These are phyloP conservation scores for Orius insidiosus DNA, from an alignment of 1,140 invertebrate species.

Conservation along the genomic window DNA sequence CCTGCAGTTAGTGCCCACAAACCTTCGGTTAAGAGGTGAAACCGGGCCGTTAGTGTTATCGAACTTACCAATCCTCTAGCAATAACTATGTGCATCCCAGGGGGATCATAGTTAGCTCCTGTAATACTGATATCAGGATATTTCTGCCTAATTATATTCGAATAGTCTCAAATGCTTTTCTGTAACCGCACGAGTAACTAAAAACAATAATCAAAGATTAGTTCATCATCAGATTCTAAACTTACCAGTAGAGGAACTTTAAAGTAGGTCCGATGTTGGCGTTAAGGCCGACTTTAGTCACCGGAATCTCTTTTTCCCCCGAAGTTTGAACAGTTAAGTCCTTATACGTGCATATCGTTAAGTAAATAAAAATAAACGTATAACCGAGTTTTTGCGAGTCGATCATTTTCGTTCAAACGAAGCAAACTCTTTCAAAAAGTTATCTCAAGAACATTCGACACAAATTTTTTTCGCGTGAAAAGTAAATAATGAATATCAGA, in stretches of 20 bases:
- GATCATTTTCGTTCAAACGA: no score
- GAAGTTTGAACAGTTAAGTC: slow-evolving; percentile 16
- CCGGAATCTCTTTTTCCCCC: slow-evolving; percentile 32
- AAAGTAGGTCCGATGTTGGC: slow-evolving; percentile 47
- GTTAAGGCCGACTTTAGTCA: slow-evolving; percentile 36
- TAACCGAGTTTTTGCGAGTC: slow-evolving; percentile 15
- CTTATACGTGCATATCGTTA: slow-evolving; percentile 13
- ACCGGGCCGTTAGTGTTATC: no score
- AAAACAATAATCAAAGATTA: slow-evolving; percentile 6
- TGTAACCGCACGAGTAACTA: slow-evolving; percentile 72
- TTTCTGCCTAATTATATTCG: slow-evolving; percentile 70
- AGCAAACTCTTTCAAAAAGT: no score
- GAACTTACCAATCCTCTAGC: slow-evolving; percentile 70
- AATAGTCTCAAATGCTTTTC: slow-evolving; percentile 86
- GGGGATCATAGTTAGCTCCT: slow-evolving; percentile 89
- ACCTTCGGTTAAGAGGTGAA: no score
- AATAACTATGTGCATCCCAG: slow-evolving; percentile 58
- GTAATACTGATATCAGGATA: slow-evolving; percentile 83
- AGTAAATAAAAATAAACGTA: slow-evolving; percentile 11
- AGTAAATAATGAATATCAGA: no score
- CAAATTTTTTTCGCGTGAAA: no score
- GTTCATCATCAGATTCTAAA: not conserved
- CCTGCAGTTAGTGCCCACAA: no score
- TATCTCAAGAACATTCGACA: no score
- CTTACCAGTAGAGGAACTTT: slow-evolving; percentile 64